These are phyloP conservation scores for Mythimna loreyi DNA, from an alignment of 2,888 invertebrate species.

Conservation along the genomic window DNA sequence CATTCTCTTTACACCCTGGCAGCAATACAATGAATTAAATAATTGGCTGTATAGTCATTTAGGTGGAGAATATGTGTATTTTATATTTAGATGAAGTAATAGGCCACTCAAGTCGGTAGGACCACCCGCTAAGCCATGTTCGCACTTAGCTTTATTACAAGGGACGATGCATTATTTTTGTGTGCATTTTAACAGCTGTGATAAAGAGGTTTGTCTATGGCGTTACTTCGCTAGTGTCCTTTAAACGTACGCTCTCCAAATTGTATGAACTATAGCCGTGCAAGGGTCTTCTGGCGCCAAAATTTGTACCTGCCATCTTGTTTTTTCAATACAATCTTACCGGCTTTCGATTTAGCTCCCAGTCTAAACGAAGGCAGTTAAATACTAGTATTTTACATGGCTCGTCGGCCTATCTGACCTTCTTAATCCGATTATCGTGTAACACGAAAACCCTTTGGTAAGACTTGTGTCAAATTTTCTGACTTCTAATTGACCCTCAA, in stretches of 20 bases:
- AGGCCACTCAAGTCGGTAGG: slow-evolving; percentile 7
- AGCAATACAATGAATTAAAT: too few relatives aligned
- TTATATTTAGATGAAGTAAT: slow-evolving; percentile 1
- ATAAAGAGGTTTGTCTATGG: slow-evolving; percentile 89
- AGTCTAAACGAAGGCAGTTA: background rate
- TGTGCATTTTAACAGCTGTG: slow-evolving; percentile 89
- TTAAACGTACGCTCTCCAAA: slow-evolving; percentile 67
- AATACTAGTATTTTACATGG: background rate
- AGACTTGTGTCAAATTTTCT: background rate
- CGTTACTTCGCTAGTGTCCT: slow-evolving; percentile 63
- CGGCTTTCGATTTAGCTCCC: background rate
- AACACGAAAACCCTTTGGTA: background rate
- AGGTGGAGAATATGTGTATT: background rate
- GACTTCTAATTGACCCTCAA: background rate
- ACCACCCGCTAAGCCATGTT: slow-evolving; percentile 79
- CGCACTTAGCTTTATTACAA: slow-evolving; percentile 85
- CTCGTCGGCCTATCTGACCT: background rate
- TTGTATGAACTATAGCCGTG: slow-evolving; percentile 34
- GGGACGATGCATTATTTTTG: slow-evolving; percentile 83
- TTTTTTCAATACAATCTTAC: background rate
- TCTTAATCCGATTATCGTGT: background rate
- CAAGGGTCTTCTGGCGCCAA: slow-evolving; percentile 7
- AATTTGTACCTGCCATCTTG: background rate
- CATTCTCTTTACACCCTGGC: too few relatives aligned
- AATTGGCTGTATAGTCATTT: too few relatives aligned